Percentiles rank a stretch among this genome's conserved stretches.
Conservation (phyloP, 1,140 invertebrate species). For the Atta texana region DNA sequence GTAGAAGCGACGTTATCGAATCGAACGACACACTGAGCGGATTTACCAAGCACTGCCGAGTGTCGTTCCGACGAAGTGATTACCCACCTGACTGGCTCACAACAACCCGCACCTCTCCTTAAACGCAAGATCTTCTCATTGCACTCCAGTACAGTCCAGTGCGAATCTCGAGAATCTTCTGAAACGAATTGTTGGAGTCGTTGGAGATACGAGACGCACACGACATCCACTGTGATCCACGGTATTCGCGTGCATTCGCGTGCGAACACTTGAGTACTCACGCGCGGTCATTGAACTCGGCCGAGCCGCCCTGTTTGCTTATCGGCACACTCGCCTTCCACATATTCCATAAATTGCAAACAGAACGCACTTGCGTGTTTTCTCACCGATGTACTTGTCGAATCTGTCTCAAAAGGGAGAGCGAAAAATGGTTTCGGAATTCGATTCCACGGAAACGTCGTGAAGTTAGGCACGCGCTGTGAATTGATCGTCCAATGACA, state of each 20-base stretch:
- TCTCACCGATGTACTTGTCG: not conserved
- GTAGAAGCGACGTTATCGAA: not conserved
- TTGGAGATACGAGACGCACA: not conserved
- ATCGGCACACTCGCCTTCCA: not conserved
- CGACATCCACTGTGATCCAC: not conserved
- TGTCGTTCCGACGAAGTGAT: not conserved
- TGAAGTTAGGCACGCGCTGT: not conserved
- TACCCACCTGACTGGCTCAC: not conserved
- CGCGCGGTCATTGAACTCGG: slow-evolving; percentile 39
- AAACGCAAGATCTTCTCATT: not conserved
- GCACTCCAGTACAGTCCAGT: not conserved
- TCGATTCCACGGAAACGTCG: not conserved
- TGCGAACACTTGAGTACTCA: not conserved
- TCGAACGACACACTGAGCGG: not conserved
- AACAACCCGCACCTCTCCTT: not conserved
- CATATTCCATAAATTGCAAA: not conserved
- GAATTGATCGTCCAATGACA: not conserved
- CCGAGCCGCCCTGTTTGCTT: not conserved
- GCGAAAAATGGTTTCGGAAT: not conserved
- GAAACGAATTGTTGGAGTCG: not conserved
- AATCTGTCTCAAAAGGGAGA: not conserved
- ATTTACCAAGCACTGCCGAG: not conserved
- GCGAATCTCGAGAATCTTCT: not conserved
- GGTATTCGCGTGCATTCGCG: not conserved
- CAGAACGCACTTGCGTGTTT: not conserved